Evolutionary conservation across 2,113 vertebrate species (phyloP).

Genomic region (Ceuthmochares aereus): DNA sequence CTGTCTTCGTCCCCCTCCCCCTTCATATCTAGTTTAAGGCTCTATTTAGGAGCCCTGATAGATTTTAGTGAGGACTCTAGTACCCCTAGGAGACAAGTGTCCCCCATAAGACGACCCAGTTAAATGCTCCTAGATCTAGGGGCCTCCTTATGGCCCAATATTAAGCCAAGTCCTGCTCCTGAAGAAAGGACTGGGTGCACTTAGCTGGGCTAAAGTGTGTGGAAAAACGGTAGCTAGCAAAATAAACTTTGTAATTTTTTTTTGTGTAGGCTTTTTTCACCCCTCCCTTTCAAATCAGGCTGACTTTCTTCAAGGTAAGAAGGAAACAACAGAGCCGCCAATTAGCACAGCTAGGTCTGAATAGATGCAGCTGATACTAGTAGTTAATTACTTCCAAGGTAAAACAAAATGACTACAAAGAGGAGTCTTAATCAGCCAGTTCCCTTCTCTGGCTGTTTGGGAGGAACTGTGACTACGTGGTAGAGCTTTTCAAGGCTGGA

Average conservation of each 20-base stretch:
- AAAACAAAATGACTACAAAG: background rate
- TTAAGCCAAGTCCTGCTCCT: background rate
- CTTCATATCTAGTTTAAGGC: no score
- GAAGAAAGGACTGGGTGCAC: background rate
- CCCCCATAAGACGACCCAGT: no score
- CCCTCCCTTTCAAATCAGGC: background rate
- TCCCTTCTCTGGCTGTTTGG: background rate
- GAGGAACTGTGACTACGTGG: background rate
- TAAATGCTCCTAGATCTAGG: background rate
- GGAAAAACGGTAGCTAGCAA: background rate
- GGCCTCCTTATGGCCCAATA: background rate
- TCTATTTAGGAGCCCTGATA: no score
- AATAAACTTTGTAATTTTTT: background rate
- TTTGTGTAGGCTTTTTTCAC: background rate
- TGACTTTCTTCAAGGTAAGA: background rate
- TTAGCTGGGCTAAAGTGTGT: background rate
- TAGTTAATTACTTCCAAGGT: background rate
- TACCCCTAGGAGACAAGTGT: no score
- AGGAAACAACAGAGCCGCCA: background rate
- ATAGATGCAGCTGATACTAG: background rate
- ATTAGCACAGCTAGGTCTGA: background rate
- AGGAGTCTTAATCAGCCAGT: background rate
- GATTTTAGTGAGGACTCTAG: no score
- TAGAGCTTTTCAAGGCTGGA: background rate
- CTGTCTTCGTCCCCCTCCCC: no score